Conservation (phyloP, 2,888 invertebrate species). For the Dorcus parallelipipedus region DNA sequence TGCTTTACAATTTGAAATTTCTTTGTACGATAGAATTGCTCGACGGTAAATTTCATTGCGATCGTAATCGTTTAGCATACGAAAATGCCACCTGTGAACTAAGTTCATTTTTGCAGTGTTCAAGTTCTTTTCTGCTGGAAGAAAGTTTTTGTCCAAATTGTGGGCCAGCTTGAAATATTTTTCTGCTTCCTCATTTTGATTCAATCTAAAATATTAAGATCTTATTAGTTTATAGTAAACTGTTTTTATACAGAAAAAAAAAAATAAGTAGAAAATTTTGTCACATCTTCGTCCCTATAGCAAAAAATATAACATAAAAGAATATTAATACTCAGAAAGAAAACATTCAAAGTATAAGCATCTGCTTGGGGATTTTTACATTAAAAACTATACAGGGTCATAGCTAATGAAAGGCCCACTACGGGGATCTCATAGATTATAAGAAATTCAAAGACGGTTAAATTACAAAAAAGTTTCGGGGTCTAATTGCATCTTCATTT, state of each 20-base stretch:
- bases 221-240: not conserved
- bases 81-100: constrained; percentile 77
- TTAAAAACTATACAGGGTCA: no score
- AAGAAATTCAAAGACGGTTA: no score
- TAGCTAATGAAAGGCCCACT: no score
- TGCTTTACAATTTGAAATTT: constrained; percentile 54
- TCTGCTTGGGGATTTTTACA: no score
- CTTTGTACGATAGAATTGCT: constrained; percentile 58
- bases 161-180: constrained; percentile 36
- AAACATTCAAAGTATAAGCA: no score
- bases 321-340: no score
- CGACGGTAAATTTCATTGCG: constrained; percentile 64
- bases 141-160: constrained; percentile 24
- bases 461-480: no score
- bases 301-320: no score
- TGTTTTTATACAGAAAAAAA: not conserved
- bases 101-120: constrained; percentile 66
- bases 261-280: no score
- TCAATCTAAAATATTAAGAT: constrained; percentile 30
- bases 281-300: no score
- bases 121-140: constrained; percentile 57
- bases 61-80: constrained; percentile 73
- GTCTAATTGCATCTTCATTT: no score
- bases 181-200: constrained; percentile 36
- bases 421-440: no score